Base-by-base conservation (phyloP, 1,140 invertebrate species). In the Drosophila lacertosa region DNA sequence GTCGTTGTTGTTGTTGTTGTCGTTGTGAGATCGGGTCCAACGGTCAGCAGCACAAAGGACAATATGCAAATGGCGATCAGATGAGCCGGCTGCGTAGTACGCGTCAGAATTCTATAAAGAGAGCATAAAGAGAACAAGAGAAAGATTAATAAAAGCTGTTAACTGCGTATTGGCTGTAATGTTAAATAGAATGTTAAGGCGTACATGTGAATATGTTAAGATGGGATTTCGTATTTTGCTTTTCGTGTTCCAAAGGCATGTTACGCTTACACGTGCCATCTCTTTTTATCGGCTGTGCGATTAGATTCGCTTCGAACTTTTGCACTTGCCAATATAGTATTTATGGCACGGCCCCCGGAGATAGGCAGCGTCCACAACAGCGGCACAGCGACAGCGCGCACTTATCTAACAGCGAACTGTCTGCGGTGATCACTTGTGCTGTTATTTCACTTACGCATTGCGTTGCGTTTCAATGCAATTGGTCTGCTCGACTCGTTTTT, bases 61-160 rank as follows among this genome's bases (percentile, higher is more conserved):
- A 96, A 93, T 22, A 95, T 92, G 20, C 93, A 77, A 20, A 95
- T 93, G 74, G 94, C 94, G 42, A 96, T 93, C 22, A 96, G 78
- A 90, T 97, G 96, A 58, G 95, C 94, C 16, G 96, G 96, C 86
- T 96, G 96, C 5, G 95, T 94, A 1, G 95, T 95, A 51, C 92
- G 90, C 39, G 94, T 94, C 10, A 95, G 81, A 48, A 96, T 93
- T 83, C 95, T 96, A 92, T 10, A 93, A 74, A 40, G 9, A 40
- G 7, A 26, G 44, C n/a, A n/a, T n/a, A 47, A n/a, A 26, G 22
- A 47, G 35, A 35, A n/a, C n/a, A 4, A 42, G 20, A 18, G 50
- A 2, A 9, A 13, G 18, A 29, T 16, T 9, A n/a, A 62, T 9
- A 24, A 29, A 39, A 9, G 26, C 33, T 50, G 45, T 57, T 37